Evolutionary conservation across 1,140 invertebrate species (phyloP), one percentile per base, ranked within the genome.

Genomic region (Diabrotica virgifera): DNA sequence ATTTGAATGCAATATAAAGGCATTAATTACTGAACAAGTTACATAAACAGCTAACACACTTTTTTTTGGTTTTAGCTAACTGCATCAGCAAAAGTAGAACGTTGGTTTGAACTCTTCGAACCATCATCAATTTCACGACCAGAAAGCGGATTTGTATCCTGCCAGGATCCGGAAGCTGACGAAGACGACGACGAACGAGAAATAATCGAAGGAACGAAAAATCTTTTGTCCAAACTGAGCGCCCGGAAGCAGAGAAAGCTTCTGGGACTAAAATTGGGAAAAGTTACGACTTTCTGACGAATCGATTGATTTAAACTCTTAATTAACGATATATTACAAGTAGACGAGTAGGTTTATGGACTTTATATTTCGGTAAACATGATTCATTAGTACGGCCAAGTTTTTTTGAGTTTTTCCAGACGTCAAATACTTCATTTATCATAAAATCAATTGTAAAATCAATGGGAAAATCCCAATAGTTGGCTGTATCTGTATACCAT

Each of bases 141-240:
- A 0, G 88, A 90, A 74, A 89, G 87, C 74, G 88, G 88, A 2
- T 90, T 90, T 75, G 83, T 89, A 7, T 89, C 87, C 6, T 78
- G 69, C 64, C 76, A 82, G n/a, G 82, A 82, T 65, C 78, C 74
- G 0, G 75, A 77, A 51, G 58, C 65, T 46, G 72, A 70, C 38
- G 70, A 70, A 8, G 74, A 76, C 7, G 78, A 79, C 69, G 82
- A 83, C 64, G 82, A 83, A 67, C 80, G 79, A 69, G 77, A 82
- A 58, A 80, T 83, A 50, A 75, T 83, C 13, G 83, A 85, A 70
- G 84, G 82, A 13, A 84, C 82, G 53, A 82, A 81, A 65, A 83
- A 82, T 36, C 79, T 88, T 60, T 80, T 89, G 53, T 83, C 85
- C 6, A 85, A 87, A 74, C 78, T 88, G 8, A 86, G 86, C 64